These are phyloP conservation scores for Xiphophorus birchmanni DNA, from an alignment of 2,797 vertebrate species.

Conservation along the genomic window DNA sequence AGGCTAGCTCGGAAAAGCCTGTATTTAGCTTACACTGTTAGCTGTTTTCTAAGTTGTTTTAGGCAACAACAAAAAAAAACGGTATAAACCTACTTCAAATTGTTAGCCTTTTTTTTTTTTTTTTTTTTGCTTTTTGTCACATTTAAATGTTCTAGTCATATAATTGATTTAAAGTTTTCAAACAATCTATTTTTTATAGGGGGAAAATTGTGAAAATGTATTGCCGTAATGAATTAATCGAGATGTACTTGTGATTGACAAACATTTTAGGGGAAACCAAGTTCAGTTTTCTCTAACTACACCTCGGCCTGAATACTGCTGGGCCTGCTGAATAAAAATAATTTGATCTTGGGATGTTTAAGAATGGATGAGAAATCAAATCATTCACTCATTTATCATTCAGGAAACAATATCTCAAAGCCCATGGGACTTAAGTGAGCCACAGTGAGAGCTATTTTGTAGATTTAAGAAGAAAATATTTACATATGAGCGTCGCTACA, in stretches of 20 bases:
- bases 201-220: background rate
- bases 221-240: background rate
- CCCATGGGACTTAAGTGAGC: background rate
- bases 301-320: background rate
- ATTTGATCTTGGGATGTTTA: background rate
- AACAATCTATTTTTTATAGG: background rate
- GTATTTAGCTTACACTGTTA: background rate
- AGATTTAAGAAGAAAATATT: background rate
- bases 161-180: background rate
- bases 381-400: background rate
- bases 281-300: background rate
- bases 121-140: background rate
- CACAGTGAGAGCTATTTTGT: background rate
- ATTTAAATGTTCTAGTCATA: background rate
- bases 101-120: background rate
- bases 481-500: background rate
- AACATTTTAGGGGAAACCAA: background rate
- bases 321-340: background rate
- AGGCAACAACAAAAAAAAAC: background rate
- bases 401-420: background rate
- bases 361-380: background rate
- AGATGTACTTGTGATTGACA: background rate
- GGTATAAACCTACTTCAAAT: background rate
- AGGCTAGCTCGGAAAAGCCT: background rate
- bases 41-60: background rate